Evolutionary conservation across 2,888 invertebrate species (phyloP).

Genomic region (Seira musarum): DNA sequence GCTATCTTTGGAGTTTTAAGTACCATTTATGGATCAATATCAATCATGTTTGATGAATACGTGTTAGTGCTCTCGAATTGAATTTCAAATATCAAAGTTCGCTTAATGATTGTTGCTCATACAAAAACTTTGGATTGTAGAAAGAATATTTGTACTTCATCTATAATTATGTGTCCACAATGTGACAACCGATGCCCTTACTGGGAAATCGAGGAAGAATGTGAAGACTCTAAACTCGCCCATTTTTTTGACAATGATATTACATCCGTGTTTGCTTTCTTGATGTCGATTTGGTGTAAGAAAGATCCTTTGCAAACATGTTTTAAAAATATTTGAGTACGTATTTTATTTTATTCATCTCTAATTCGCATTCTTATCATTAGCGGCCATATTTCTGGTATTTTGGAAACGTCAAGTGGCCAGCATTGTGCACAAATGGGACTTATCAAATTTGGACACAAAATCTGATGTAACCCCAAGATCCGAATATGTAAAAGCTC

Average conservation of each 20-base stretch:
- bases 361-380: too few species aligned
- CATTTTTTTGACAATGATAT: constrained; percentile 95
- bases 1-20: constrained; percentile 74
- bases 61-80: too few species aligned
- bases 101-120: too few species aligned
- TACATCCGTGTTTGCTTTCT: constrained; percentile 92
- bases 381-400: constrained; percentile 91
- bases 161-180: constrained; percentile 88
- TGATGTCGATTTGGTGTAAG: constrained; percentile 95
- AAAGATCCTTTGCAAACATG: not conserved
- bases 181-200: constrained; percentile 87
- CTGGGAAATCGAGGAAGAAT: constrained; percentile 85
- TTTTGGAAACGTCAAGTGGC: constrained; percentile 97
- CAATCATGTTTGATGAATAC: too few species aligned
- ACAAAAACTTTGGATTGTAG: too few species aligned
- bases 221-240: constrained; percentile 86
- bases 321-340: too few species aligned
- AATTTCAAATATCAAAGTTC: too few species aligned
- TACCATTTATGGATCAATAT: too few species aligned
- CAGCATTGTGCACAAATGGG: constrained; percentile 96
- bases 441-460: constrained; percentile 91
- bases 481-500: constrained; percentile 88
- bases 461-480: constrained; percentile 87
- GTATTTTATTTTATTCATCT: too few species aligned
- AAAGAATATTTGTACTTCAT: constrained; percentile 80